Conservation (phyloP, 2,113 vertebrate genomes). For the Poicephalus gulielmi region DNA sequence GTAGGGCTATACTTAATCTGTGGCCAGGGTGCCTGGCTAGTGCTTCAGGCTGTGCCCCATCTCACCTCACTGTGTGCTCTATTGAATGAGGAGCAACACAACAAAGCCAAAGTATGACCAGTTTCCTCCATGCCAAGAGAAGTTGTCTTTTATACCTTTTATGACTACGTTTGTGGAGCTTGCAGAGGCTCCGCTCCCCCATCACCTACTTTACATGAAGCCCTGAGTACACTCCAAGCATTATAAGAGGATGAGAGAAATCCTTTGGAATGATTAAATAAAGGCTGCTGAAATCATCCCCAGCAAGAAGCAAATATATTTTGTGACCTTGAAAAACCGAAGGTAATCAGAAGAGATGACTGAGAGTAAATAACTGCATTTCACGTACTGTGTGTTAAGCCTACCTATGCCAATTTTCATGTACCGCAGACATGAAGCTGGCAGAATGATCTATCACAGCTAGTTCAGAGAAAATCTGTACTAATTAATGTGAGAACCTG, state of each 20-base stretch:
- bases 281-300: slow-evolving; percentile 15
- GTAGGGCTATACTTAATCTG: fast-evolving
- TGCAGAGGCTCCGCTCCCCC: neutral
- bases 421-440: neutral
- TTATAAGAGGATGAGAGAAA: neutral
- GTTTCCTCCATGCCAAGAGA: neutral
- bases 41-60: neutral
- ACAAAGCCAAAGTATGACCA: neutral
- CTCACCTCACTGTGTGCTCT: neutral
- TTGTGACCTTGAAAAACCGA: slow-evolving; percentile 38
- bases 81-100: neutral
- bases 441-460: slow-evolving; percentile 43
- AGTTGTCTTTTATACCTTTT: neutral
- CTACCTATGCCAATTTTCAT: neutral
- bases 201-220: neutral
- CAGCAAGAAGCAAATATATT: slow-evolving; percentile 33
- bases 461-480: slow-evolving; percentile 38
- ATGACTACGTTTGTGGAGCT: neutral
- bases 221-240: fast-evolving
- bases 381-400: neutral
- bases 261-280: slow-evolving; percentile 15
- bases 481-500: slow-evolving; percentile 54
- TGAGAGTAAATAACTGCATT: slow-evolving; percentile 39
- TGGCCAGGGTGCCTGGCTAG: neutral
- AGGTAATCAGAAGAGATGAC: slow-evolving; percentile 21